These are phyloP conservation scores for Epinephelus cyanopodus DNA, from an alignment of 2,113 vertebrate genomes.

Conservation along the genomic window DNA sequence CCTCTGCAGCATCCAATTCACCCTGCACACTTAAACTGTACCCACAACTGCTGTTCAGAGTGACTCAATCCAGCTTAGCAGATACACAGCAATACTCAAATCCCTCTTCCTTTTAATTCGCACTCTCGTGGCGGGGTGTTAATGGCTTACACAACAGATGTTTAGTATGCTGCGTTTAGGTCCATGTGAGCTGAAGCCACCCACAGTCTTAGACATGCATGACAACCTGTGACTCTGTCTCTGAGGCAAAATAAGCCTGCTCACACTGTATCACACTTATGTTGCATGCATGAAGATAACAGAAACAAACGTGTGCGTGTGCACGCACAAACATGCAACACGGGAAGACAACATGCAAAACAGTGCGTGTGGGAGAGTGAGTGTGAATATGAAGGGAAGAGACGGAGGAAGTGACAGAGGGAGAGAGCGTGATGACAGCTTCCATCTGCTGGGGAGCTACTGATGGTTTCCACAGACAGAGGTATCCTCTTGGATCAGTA, in stretches of 20 bases:
- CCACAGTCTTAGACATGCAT: conserved; percentile 60
- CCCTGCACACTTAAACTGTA: conserved; percentile 47
- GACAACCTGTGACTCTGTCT: conserved; percentile 68
- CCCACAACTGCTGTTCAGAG: conserved; percentile 41
- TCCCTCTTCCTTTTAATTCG: conserved; percentile 67
- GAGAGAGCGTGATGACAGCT: conserved; percentile 48
- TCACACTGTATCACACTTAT: conserved; percentile 32
- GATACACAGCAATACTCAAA: conserved; percentile 59
- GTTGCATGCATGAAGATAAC: conserved; percentile 8
- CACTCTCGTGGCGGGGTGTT: conserved; percentile 64
- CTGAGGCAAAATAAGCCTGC: conserved; percentile 38
- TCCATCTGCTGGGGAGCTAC: conserved; percentile 70
- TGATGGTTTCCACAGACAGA: conserved; percentile 54
- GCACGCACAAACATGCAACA: conserved; percentile 5
- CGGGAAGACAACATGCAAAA: conserved; percentile 46
- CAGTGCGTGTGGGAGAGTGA: conserved; percentile 38
- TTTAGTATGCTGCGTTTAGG: conserved; percentile 64
- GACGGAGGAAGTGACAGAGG: conserved; percentile 54
- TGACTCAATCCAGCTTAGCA: conserved; percentile 70
- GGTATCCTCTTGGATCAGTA: conserved; percentile 62
- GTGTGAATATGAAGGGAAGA: conserved; percentile 46
- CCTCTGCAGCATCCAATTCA: conserved; percentile 31
- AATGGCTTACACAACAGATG: conserved; percentile 78
- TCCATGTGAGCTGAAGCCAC: conserved; percentile 63
- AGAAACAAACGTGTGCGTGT: not conserved